phyloP scores from a whole-genome alignment of 64 coral and sea anemone species.

The Stichodactyla helianthus region DNA sequence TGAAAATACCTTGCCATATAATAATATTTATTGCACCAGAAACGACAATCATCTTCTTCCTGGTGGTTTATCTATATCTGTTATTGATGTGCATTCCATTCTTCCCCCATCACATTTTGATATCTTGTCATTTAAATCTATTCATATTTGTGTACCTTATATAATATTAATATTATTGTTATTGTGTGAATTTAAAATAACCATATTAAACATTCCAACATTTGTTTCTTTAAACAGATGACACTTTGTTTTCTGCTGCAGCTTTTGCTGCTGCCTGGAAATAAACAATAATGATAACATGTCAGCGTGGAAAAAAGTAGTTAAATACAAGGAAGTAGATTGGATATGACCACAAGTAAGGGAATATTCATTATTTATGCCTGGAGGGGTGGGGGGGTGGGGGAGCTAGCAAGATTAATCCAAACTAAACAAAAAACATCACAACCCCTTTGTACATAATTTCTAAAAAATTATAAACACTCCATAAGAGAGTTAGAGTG shows the following conservation, averaged over 20 bases:
- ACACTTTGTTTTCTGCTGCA: conserved; percentile 3
- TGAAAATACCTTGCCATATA: too few relatives aligned
- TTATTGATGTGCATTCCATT: neutral
- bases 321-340: too few relatives aligned
- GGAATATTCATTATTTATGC: too few relatives aligned
- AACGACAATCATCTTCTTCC: too few relatives aligned
- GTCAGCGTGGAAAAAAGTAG: neutral
- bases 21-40: too few relatives aligned
- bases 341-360: too few relatives aligned
- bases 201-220: neutral
- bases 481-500: too few relatives aligned
- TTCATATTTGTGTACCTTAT: conserved; percentile 4
- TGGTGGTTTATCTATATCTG: neutral
- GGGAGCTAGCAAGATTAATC: too few relatives aligned
- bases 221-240: neutral
- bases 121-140: conserved; percentile 3
- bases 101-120: neutral
- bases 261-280: neutral
- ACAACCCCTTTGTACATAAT: too few relatives aligned
- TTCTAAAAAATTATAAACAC: too few relatives aligned
- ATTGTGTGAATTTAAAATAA: conserved; percentile 16
- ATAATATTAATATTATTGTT: conserved; percentile 16
- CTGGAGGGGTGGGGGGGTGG: too few relatives aligned
- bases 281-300: neutral
- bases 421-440: too few relatives aligned